phyloP scores from a whole-genome alignment of 2,113 vertebrate species.

The zebrafish (Danio rerio) region DNA sequence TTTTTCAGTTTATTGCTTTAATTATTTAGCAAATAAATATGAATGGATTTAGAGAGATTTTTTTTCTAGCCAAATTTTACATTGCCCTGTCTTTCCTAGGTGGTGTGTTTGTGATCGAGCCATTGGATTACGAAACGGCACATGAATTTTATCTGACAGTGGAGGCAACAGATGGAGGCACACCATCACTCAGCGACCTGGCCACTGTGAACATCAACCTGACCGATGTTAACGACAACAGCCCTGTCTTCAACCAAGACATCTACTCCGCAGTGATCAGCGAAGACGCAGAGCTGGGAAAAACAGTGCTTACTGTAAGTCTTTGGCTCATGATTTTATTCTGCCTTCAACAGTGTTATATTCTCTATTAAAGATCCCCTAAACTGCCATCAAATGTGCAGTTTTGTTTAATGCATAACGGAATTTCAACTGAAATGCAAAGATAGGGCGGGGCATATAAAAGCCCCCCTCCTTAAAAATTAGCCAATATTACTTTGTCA shows the following conservation, averaged over 20 bases:
- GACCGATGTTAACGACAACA: slow-evolving; percentile 94
- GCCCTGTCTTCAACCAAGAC: slow-evolving; percentile 88
- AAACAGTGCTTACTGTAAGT: slow-evolving; percentile 82
- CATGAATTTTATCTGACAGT: slow-evolving; percentile 95
- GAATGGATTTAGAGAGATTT: neutral
- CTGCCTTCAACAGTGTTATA: neutral
- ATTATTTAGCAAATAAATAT: too few relatives aligned
- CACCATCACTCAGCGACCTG: slow-evolving; percentile 89
- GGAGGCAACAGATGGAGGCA: slow-evolving; percentile 92
- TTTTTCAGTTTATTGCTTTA: too few relatives aligned
- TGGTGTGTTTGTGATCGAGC: slow-evolving; percentile 88
- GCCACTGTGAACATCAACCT: slow-evolving; percentile 93
- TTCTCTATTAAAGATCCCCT: neutral
- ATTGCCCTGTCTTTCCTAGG: slow-evolving; percentile 73
- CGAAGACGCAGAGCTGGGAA: slow-evolving; percentile 88
- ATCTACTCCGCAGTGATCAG: slow-evolving; percentile 89
- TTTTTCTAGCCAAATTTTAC: neutral
- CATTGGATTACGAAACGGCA: slow-evolving; percentile 89
- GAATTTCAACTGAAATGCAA: too few relatives aligned
- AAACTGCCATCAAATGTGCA: too few relatives aligned
- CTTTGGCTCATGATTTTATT: neutral
- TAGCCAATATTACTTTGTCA: too few relatives aligned
- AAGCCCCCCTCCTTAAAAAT: too few relatives aligned
- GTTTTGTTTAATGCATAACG: too few relatives aligned
- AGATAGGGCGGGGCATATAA: too few relatives aligned